A percentile compares a stretch with the other conserved stretches of the same genome.
These are phyloP conservation scores for Pseudomyrmex cubaensis DNA, from an alignment of 1,140 invertebrate genomes.

Conservation along the genomic window DNA sequence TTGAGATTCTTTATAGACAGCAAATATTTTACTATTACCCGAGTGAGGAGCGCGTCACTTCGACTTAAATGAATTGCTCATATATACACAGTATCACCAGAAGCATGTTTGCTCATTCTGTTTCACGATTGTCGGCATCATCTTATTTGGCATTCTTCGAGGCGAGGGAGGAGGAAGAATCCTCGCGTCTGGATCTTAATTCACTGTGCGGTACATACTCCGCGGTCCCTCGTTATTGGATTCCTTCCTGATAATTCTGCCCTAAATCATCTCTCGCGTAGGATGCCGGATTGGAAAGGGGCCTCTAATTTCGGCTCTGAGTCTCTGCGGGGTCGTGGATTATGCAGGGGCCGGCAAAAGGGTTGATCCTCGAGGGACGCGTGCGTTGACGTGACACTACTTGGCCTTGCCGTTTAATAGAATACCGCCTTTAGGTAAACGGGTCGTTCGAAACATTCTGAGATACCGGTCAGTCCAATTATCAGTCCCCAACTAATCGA, in stretches of 20 bases:
- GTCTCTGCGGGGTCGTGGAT: slow-evolving; percentile 85
- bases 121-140: slow-evolving; percentile 6
- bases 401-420: slow-evolving; percentile 79
- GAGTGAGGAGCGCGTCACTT: neutral
- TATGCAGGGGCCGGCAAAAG: slow-evolving; percentile 82
- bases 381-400: slow-evolving; percentile 81
- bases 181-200: slow-evolving; percentile 80
- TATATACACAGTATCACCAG: neutral
- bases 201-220: slow-evolving; percentile 78
- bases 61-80: neutral
- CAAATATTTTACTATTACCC: neutral
- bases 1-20: neutral
- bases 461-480: slow-evolving; percentile 31
- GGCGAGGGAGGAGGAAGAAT: slow-evolving; percentile 13
- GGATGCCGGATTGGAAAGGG: slow-evolving; percentile 74
- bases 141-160: slow-evolving; percentile 23
- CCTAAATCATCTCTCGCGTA: slow-evolving; percentile 81
- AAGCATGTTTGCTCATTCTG: neutral
- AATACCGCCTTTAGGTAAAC: slow-evolving; percentile 79
- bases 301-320: slow-evolving; percentile 81
- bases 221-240: slow-evolving; percentile 82
- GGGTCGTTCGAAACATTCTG: slow-evolving; percentile 34
- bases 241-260: slow-evolving; percentile 83
- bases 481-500: neutral
- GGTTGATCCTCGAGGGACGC: slow-evolving; percentile 84